Evolutionary conservation across 2,888 invertebrate species (phyloP), one percentile per base, ranked within the genome.

Genomic region (Volucella bombylans): DNA sequence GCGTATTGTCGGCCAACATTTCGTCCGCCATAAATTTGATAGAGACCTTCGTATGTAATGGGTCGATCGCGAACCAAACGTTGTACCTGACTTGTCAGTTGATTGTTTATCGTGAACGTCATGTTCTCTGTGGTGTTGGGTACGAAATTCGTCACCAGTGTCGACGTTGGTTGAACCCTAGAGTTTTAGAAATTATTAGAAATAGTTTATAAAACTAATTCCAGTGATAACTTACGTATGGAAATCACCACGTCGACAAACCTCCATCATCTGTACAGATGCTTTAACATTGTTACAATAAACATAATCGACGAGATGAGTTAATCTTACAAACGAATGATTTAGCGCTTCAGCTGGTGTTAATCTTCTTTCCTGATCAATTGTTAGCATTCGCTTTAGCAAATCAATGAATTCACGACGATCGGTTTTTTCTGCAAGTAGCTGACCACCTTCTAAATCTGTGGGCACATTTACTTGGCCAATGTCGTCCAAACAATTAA

Each of bases 401-500:
- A 99, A 94, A 93, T 99, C 99, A 88, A 99, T 99, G 90, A 99
- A 99, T 92, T 99, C 99, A 88, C 97, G 94, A 82, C 99, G 94
- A 92, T 99, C 99, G 39, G 98, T 97, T 92, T 99, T 99, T 92
- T 99, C 99, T 0, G 98, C 98, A 90, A 99, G 93, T 87, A 99
- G 93, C 91, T 99, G 99, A 83, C 98, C 97, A 38, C 98, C 98
- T 92, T 99, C 99, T 88, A 99, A 93, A 93, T 99, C 98, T n/a
- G 97, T 97, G 83, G 98, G 98, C 87, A 98, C 97, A 91, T 98
- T 98, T 8, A 98, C 98, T 93, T 97, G 96, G 86, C 97, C 98
- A 91, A 99, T 99, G 92, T 99, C 99, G 91, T 99, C 99, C 88
- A 99, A 94, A 92, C 98, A 98, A 93, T 99, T 99, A 93, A 99